A percentile compares a stretch with the other conserved stretches of the same genome.
Conservation (phyloP, 2,113 vertebrate species). For the Bothrops jararaca region DNA sequence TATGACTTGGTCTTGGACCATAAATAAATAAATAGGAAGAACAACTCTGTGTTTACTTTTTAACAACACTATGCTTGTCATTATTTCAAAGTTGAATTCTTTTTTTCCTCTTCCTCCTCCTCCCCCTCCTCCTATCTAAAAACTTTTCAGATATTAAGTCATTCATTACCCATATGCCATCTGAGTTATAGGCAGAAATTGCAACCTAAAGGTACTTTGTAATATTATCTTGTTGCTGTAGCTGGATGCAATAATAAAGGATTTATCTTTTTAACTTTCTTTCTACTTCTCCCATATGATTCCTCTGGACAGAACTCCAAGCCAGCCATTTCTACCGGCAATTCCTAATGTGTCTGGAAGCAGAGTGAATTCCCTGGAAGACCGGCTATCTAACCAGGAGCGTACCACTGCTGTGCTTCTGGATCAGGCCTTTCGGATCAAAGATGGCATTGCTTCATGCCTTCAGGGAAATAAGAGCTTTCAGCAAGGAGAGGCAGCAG, state of each 20-base stretch:
- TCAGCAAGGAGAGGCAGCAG: constrained; percentile 62
- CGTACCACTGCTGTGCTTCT: constrained; percentile 71
- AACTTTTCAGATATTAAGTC: neutral
- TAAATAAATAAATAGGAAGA: neutral
- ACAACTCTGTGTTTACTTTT: neutral
- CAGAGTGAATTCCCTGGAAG: constrained; percentile 60
- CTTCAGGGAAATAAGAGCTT: constrained; percentile 65
- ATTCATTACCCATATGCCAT: neutral
- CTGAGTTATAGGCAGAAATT: neutral
- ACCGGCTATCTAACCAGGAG: constrained; percentile 68
- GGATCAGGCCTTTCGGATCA: constrained; percentile 78
- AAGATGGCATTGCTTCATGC: constrained; percentile 70
- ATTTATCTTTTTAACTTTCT: neutral
- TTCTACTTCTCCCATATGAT: neutral
- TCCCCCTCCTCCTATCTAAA: neutral
- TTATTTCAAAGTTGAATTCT: neutral
- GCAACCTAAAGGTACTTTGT: neutral
- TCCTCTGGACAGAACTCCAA: constrained; percentile 36
- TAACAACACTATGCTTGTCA: neutral
- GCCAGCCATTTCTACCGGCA: constrained; percentile 40
- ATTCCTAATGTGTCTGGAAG: constrained; percentile 14
- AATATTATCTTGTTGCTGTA: neutral
- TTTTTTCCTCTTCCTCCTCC: neutral
- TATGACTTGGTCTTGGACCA: neutral
- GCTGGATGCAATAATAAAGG: neutral